Evolutionary conservation across 2,797 vertebrate species (phyloP).

Genomic region (Monodelphis domestica): DNA sequence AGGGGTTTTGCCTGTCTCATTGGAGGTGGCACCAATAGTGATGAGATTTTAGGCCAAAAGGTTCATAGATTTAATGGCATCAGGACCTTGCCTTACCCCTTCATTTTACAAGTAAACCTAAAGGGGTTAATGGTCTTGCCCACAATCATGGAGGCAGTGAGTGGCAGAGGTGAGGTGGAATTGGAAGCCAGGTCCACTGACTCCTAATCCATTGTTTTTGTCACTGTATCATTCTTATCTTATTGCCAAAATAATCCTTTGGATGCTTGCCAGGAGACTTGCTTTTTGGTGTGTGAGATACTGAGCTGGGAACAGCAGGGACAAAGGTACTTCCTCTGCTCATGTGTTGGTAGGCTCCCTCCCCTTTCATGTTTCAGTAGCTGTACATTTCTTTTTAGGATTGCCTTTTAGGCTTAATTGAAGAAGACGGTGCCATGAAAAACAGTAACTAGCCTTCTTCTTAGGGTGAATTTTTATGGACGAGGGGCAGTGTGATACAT

Average conservation of each 20-base stretch:
- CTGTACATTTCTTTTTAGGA: background rate
- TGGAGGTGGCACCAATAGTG: background rate
- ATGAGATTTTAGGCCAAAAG: background rate
- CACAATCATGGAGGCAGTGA: background rate
- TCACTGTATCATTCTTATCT: background rate
- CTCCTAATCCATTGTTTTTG: background rate
- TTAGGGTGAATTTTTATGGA: background rate
- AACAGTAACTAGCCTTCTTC: background rate
- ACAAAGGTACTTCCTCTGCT: background rate
- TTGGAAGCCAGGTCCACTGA: background rate
- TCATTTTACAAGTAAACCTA: background rate
- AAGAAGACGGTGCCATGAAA: background rate
- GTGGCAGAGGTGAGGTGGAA: background rate
- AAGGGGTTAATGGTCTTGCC: background rate
- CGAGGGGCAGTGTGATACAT: background rate
- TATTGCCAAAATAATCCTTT: background rate
- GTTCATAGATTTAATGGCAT: background rate
- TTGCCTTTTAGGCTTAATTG: background rate
- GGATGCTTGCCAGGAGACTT: background rate
- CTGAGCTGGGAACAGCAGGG: background rate
- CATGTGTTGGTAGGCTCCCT: background rate
- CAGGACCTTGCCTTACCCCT: background rate
- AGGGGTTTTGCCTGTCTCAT: background rate
- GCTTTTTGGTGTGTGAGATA: background rate
- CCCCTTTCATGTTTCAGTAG: background rate